phyloP scores from a whole-genome alignment of 2,797 vertebrate genomes.

The Schizothorax lantsangensis region DNA sequence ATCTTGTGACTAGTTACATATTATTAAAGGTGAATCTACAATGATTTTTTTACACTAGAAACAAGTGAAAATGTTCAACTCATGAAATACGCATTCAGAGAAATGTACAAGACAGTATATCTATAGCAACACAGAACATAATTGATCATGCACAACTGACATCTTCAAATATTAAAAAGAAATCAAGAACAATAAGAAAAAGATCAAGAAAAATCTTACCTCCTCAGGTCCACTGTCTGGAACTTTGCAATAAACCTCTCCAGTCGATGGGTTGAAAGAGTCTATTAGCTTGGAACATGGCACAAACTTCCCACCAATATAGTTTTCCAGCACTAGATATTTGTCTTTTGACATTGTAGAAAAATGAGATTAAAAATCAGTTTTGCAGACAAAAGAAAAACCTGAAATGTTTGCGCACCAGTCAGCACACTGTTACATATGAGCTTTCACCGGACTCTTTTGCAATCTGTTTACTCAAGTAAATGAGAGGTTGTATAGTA shows the following conservation, averaged over 20 bases:
- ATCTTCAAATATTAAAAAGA: not conserved
- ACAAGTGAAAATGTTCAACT: not conserved
- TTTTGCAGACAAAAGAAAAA: conserved; percentile 17
- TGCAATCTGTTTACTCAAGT: conserved; percentile 32
- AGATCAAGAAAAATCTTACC: conserved; percentile 75
- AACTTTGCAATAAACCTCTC: conserved; percentile 89
- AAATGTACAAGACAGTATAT: not conserved
- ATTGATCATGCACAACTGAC: not conserved
- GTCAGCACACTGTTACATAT: not conserved
- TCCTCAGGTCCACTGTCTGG: conserved; percentile 91
- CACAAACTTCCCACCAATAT: conserved; percentile 88
- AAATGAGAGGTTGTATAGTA: conserved; percentile 10
- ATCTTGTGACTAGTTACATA: not conserved
- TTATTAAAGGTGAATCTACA: not conserved
- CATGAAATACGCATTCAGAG: not conserved
- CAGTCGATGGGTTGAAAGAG: conserved; percentile 90
- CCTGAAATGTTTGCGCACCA: not conserved
- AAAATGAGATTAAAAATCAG: not conserved
- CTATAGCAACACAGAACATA: not conserved
- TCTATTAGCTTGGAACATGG: conserved; percentile 83
- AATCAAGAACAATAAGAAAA: not conserved
- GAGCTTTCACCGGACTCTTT: conserved; percentile 33
- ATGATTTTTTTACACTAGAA: not conserved
- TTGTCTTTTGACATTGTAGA: conserved; percentile 22
- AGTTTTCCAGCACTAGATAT: conserved; percentile 88